phyloP scores from a whole-genome alignment of 2,113 vertebrate genomes.

The Muscicapa adusta region DNA sequence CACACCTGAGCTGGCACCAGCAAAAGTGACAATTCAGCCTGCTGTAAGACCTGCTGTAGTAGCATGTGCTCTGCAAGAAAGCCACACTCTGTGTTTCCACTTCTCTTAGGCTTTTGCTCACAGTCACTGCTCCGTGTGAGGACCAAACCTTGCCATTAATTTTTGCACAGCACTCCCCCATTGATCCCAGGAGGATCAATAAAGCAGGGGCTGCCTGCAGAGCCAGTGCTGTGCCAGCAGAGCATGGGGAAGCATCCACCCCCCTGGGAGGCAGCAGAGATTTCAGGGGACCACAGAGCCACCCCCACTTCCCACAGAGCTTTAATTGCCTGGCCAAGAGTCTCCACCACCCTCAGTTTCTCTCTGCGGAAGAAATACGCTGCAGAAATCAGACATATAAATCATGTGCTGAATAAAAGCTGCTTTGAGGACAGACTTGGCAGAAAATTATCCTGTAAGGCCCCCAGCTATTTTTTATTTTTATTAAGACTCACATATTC shows the following conservation, averaged over 20 bases:
- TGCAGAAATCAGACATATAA: not conserved
- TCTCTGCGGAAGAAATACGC: fast-evolving
- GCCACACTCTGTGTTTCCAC: fast-evolving
- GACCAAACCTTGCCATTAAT: not conserved
- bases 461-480: not conserved
- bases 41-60: not conserved
- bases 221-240: fast-evolving
- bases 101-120: not conserved
- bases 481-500: not conserved
- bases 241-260: fast-evolving
- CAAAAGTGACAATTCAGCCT: not conserved
- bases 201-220: not conserved
- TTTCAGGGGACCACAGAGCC: not conserved
- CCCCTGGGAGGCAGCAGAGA: not conserved
- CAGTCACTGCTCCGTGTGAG: not conserved
- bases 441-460: not conserved
- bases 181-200: not conserved
- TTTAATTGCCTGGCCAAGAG: not conserved
- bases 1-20: not conserved
- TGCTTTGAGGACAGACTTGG: not conserved
- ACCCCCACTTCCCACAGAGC: not conserved
- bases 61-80: not conserved
- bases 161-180: not conserved
- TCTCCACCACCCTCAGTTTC: not conserved
- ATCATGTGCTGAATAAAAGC: not conserved